Evolutionary conservation across 2,113 vertebrate species (phyloP).

Genomic region (Corythornis cristatus): DNA sequence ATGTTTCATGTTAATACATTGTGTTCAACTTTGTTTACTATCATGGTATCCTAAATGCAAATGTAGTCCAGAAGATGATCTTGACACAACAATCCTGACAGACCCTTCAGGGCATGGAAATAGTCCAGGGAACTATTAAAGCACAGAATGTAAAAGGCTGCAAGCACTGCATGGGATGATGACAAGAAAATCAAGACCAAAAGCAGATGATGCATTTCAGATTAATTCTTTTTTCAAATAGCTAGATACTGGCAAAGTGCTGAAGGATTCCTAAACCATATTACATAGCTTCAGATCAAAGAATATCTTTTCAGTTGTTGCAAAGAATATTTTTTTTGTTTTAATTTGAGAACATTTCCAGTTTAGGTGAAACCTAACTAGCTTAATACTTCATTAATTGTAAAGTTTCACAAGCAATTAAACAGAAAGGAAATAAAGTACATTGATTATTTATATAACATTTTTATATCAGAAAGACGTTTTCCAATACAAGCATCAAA

Average conservation of each 20-base stretch:
- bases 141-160: not conserved
- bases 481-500: not conserved
- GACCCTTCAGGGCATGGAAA: not conserved
- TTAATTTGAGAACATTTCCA: not conserved
- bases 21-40: conserved; percentile 12
- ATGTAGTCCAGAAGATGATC: not conserved
- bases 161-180: not conserved
- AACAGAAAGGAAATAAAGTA: not conserved
- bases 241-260: conserved; percentile 32
- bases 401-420: conserved; percentile 35
- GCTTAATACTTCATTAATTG: conserved; percentile 9
- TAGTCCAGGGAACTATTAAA: not conserved
- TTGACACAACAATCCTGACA: conserved; percentile 1
- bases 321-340: conserved; percentile 9
- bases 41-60: not conserved
- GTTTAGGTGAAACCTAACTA: not conserved
- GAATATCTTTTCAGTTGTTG: conserved; percentile 24
- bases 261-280: conserved; percentile 59
- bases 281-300: conserved; percentile 51
- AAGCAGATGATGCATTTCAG: conserved; percentile 42
- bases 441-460: not conserved
- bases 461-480: not conserved
- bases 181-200: conserved; percentile 60
- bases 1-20: not conserved
- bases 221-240: conserved; percentile 24